Evolutionary conservation across 1,140 invertebrate genomes (phyloP), one percentile per base, ranked within the genome.

Genomic region (Pogonomyrmex californicus): DNA sequence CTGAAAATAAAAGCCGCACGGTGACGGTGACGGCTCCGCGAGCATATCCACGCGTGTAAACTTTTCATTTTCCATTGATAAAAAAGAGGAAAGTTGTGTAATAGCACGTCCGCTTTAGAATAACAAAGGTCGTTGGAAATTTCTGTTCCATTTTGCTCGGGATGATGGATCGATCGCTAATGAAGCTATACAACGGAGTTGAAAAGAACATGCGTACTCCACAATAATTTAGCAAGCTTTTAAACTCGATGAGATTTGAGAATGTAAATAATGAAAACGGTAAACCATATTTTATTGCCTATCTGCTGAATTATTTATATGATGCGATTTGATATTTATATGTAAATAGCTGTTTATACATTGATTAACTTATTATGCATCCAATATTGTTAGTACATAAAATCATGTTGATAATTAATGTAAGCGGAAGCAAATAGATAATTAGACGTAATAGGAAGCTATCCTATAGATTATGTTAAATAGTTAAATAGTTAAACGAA

Each of bases 1-100:
- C 68, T 60, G 41, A 60, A 62, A 83, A 83, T 83, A 73, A 73
- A 73, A 83, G 47, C 65, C 68, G 49, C 47, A 17, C 47, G 36
- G 33, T n/a, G 44, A 38, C 33, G 17, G 17, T n/a, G n/a, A n/a
- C n/a, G n/a, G n/a, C n/a, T n/a, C 33, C 38, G 2, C 30, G 33
- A 49, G 30, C 38, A 6, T 47, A 71, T 70, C 17, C 12, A 23
- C 17, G 14, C 6, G 68, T 1, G 36, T 70, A 75, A 83, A 47
- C 68, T 82, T 71, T 58, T 23, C 3, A 17, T 41, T 47, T 14
- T 73, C 38, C 7, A n/a, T 47, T n/a, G 23, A 14, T 14, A 36
- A 66, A 66, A 33, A 62, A 30, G 36, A 33, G 41, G 66, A 81
- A 41, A 70, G 63, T 81, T 81, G 33, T 49, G 54, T 60, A 73